Evolutionary conservation across 1,140 invertebrate species (phyloP), one percentile per base, ranked within the genome.

Genomic region (Polyergus mexicanus): DNA sequence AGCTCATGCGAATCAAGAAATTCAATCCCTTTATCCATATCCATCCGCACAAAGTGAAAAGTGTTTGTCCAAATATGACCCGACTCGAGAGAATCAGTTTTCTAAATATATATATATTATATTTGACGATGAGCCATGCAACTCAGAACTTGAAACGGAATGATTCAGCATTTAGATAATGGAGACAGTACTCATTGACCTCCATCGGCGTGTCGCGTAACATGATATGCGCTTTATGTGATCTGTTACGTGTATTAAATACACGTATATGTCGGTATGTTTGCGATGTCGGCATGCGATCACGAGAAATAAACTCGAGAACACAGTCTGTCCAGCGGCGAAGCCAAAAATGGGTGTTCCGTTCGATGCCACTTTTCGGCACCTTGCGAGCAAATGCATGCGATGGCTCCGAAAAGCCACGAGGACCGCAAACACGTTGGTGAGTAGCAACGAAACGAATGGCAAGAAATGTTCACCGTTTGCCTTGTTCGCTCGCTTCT

Each of bases 341-440:
- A 69, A 16, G n/a, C 19, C 16, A 51, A 51, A 51, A 51, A 80
- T 69, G 63, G 7, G 22, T 69, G 16, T n/a, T 19, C 10, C 62
- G 35, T 38, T 28, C 63, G 7, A 16, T 13, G 25, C 16, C 44
- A 5, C 8, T 63, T 47, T 51, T 11, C 28, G 19, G 44, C 11
- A 22, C 3, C 28, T 77, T n/a, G 77, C 51, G 22, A 0, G 56
- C 25, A 60, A 28, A 16, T 83, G 4, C 28, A 38, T n/a, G 68
- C 68, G 68, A 19, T 35, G 63, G 32, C 22, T 69, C 16, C 32
- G 47, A 68, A 68, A 47, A 41, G 32, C 51, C 77, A 35, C 6
- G 47, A 60, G n/a, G 35, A n/a, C 54, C 25, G 54, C 38, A 13
- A 83, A 47, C n/a, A 38, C 38, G n/a, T 74, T 32, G 68, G 68